A percentile compares a stretch with the other conserved stretches of the same genome.
Evolutionary conservation across 2,113 vertebrate genomes (phyloP).

Genomic region (Boleophthalmus pectinirostris): DNA sequence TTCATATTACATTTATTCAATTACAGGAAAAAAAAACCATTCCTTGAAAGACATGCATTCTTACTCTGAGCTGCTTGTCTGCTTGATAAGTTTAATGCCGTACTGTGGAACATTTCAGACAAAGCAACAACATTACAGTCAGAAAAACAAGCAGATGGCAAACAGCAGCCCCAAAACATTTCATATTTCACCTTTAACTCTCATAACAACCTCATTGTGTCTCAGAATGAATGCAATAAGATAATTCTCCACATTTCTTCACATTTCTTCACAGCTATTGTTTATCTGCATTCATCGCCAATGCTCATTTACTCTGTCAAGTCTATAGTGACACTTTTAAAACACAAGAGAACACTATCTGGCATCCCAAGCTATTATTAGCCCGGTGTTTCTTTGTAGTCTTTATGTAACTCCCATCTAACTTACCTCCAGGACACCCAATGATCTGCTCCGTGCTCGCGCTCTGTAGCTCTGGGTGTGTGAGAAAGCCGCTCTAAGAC

Average conservation of each 20-base stretch:
- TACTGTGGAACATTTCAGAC: too few relatives aligned
- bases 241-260: neutral
- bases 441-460: conserved; percentile 14
- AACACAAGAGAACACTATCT: conserved; percentile 15
- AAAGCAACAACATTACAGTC: too few relatives aligned
- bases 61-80: too few relatives aligned
- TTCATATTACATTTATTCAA: too few relatives aligned
- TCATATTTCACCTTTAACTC: too few relatives aligned
- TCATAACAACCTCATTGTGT: neutral
- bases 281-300: neutral
- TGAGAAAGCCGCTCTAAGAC: neutral
- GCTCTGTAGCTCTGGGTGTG: conserved; percentile 9
- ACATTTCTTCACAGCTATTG: neutral
- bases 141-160: too few relatives aligned
- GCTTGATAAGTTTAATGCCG: too few relatives aligned
- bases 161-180: too few relatives aligned
- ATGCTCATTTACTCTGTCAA: neutral
- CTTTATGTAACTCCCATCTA: conserved; percentile 42
- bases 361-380: conserved; percentile 32
- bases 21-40: too few relatives aligned
- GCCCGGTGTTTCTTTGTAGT: conserved; percentile 18
- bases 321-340: conserved; percentile 16
- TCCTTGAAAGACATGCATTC: too few relatives aligned
- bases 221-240: neutral
- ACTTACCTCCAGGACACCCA: conserved; percentile 18